A percentile compares a stretch with the other conserved stretches of the same genome.
Evolutionary conservation across 2,797 vertebrate genomes (phyloP).

Genomic region (Enteromius fasciolatus): DNA sequence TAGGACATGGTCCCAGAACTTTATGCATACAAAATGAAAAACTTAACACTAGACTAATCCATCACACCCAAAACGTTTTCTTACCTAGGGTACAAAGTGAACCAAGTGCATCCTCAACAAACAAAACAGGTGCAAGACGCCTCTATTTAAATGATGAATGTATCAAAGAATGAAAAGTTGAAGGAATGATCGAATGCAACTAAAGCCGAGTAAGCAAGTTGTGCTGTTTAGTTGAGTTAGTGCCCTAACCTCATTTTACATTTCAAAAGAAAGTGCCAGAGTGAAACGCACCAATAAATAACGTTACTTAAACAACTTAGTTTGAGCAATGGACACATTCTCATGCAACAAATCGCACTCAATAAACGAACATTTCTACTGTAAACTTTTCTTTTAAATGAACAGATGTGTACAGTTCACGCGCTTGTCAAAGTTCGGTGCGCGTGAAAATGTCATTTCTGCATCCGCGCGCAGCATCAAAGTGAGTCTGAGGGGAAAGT

Average conservation of each 20-base stretch:
- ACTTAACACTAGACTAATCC: not conserved
- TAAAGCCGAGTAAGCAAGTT: not conserved
- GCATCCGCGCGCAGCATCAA: not conserved
- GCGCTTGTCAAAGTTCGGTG: not conserved
- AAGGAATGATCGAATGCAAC: not conserved
- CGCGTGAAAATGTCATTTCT: conserved; percentile 13
- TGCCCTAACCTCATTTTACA: not conserved
- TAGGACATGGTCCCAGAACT: not conserved
- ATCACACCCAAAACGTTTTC: not conserved
- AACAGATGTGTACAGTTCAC: not conserved
- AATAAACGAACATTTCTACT: not conserved
- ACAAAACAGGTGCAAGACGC: not conserved
- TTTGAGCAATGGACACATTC: not conserved
- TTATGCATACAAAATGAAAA: not conserved
- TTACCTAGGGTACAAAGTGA: not conserved
- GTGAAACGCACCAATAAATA: not conserved
- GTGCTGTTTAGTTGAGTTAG: not conserved
- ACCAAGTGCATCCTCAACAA: not conserved
- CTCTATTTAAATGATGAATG: not conserved
- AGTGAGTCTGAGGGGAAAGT: not conserved
- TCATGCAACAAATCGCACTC: not conserved
- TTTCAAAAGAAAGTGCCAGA: not conserved
- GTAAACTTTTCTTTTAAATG: not conserved
- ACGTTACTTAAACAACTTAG: not conserved
- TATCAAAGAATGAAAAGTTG: not conserved